Base-by-base conservation (phyloP, 2,113 vertebrate species). In the Trachemys scripta region DNA sequence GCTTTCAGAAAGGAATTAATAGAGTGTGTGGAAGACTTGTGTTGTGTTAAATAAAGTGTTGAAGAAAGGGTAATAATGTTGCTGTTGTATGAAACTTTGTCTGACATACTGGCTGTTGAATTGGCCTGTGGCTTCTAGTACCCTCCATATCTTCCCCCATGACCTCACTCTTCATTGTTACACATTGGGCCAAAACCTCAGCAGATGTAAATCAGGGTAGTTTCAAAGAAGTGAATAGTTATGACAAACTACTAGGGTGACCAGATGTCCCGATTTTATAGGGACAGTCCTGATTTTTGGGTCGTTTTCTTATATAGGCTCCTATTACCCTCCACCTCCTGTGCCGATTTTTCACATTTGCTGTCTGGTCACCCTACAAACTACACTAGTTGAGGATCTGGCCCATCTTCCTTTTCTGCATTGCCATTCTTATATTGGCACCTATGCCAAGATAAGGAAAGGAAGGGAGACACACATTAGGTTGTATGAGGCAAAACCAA, bases 191-290 rank as follows among this genome's bases (percentile, higher is more conserved):
- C 59, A 62, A 31, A 62, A 72, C 35, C 65, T 38, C n/a, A n/a
- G 65, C 50, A 53, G 54, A n/a, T 76, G 59, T 51, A 92, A 91
- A 93, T 57, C 38, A 79, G 65, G 10, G 75, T 42, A 94, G 79
- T 79, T 93, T 87, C 86, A 29, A 2, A 90, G 89, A 93, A 92
- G 47, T 88, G 75, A 93, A 25, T 69, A 93, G 87, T 62, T 62
- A 62, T 62, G 29, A 38, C n/a, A 38, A 72, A 72, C 19, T 72
- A 38, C n/a, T 45, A 45, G 45, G 45, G 45, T 45, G 45, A 45
- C 45, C 45, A 45, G 45, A 45, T 45, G 45, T 45, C 45, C 45
- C 45, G 45, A 45, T 45, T 45, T 45, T 45, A 45, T 45, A 45
- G 45, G 45, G 45, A 45, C 45, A 45, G 45, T 45, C 45, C 45